Conservation (phyloP, 2,797 vertebrate species). For the Bradypodion pumilum region DNA sequence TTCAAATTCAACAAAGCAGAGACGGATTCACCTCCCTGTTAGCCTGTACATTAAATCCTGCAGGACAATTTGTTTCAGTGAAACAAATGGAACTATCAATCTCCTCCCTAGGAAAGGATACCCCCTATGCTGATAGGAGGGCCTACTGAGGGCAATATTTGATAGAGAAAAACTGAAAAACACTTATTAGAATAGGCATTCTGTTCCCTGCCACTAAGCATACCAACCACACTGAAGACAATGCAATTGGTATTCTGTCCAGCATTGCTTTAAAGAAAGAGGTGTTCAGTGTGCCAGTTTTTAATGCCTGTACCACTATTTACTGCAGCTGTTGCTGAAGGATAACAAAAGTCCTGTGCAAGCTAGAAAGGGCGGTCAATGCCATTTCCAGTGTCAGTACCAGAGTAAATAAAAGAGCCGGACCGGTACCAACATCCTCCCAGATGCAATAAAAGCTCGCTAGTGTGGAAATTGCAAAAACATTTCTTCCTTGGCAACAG, state of each 20-base stretch:
- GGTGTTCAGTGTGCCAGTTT: conserved; percentile 10
- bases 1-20: not conserved
- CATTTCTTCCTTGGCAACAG: conserved; percentile 28
- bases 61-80: not conserved
- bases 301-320: conserved; percentile 15
- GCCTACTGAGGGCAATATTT: not conserved
- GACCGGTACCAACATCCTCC: conserved; percentile 2
- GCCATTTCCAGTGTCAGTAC: not conserved
- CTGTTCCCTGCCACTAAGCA: not conserved
- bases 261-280: conserved; percentile 16
- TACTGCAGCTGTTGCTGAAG: conserved; percentile 16
- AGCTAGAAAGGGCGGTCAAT: conserved; percentile 15
- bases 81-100: conserved; percentile 8
- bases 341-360: conserved; percentile 33
- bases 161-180: not conserved
- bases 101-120: not conserved
- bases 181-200: conserved; percentile 1
- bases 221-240: not conserved
- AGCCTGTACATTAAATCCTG: not conserved
- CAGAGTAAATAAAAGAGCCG: not conserved
- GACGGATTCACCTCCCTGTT: conserved; percentile 15
- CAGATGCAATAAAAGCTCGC: not conserved
- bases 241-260: conserved; percentile 27
- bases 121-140: not conserved
- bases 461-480: not conserved